Base-by-base conservation (phyloP, 53 echinoderm and acorn worm genomes). In the Paracentrotus lividus region DNA sequence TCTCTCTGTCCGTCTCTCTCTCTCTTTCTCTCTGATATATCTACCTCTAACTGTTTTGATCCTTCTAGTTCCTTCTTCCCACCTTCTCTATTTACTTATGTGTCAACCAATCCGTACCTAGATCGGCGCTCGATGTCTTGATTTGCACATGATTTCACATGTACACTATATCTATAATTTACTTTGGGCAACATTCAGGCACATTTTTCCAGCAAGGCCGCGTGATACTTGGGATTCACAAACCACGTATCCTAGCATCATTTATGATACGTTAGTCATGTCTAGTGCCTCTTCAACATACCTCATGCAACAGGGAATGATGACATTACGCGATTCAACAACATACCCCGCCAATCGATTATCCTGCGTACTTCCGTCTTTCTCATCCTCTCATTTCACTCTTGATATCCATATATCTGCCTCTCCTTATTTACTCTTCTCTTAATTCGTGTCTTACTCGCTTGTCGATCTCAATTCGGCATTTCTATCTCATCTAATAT, bases 381-480 rank as follows among this genome's bases (percentile, higher is more conserved):
- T 7, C 2, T 40, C 72, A 72, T 27, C 47, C 27, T 21, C 51
- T 85, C 29, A 26, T 85, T 31, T 24, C 29, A 49, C 38, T 77
- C 43, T 77, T 43, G 40, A 21, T 40, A 5, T 85, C 16, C 18
- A 47, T 49, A 47, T 85, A 20, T 85, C 85, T 26, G 12, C 34
- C 51, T 12, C 85, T 85, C 49, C 31, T 27, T 85, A 47, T 85
- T 51, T 49, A 26, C 31, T 51, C 29, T 51, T 51, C 85, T 85
- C 85, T 85, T 29, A 85, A 49, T 85, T 18, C 27, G 47, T 85
- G 85, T 49, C 51, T 85, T 14, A 45, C 43, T 81, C 23, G 42
- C 33, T 84, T 4, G 45, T 26, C 20, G 40, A n/a, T n/a, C n/a
- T n/a, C n/a, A n/a, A n/a, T n/a, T n/a, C n/a, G n/a, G n/a, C n/a